Conservation (phyloP, 1,140 invertebrate genomes). For the Triops longicaudatus region DNA sequence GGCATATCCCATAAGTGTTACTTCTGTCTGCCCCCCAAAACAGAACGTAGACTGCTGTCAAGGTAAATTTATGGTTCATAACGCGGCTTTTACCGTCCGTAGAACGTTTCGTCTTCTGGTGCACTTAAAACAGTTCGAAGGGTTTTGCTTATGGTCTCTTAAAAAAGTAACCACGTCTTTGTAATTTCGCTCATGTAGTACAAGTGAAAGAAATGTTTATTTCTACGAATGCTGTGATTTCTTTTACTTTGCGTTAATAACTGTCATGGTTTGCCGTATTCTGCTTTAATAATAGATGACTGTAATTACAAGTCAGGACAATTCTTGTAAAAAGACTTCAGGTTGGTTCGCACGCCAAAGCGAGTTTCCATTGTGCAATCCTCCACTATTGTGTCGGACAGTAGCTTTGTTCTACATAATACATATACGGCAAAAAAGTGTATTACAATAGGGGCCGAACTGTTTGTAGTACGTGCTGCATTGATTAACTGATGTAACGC, state of each 20-base stretch:
- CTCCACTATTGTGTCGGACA: neutral
- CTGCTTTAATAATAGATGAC: neutral
- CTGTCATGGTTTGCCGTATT: too few species aligned
- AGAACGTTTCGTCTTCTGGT: neutral
- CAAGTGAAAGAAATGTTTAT: too few species aligned
- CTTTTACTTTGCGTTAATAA: too few species aligned
- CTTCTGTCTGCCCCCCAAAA: neutral
- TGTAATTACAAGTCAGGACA: neutral
- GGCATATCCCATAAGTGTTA: neutral
- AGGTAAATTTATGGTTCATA: neutral
- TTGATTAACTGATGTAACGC: neutral
- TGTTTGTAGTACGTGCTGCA: constrained; percentile 7
- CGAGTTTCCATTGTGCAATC: neutral
- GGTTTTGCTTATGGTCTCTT: neutral
- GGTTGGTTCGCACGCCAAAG: neutral
- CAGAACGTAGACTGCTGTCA: neutral
- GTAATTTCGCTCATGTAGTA: too few species aligned
- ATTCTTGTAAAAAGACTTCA: neutral
- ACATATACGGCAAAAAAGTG: neutral
- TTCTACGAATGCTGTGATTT: too few species aligned
- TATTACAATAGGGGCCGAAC: neutral
- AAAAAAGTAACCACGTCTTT: too few species aligned
- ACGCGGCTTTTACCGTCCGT: neutral
- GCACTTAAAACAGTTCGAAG: neutral
- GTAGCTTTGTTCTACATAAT: neutral